phyloP scores from a whole-genome alignment of 2,888 invertebrate genomes.

The Rhagonycha fulva region DNA sequence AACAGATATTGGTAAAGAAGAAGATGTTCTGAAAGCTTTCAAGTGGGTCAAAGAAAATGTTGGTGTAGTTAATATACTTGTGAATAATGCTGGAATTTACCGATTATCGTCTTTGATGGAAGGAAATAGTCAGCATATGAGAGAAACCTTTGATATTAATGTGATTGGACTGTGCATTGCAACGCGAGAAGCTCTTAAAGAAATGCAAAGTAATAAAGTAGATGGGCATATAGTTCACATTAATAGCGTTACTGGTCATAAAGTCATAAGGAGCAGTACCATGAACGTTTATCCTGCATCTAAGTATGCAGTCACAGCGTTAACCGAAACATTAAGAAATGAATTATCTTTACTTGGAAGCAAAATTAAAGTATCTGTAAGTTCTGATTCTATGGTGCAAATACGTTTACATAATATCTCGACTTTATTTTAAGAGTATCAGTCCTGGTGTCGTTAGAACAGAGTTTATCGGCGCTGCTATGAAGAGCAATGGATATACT shows the following conservation, averaged over 20 bases:
- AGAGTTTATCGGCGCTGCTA: conserved; percentile 21
- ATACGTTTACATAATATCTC: neutral
- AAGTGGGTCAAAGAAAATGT: neutral
- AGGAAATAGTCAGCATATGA: neutral
- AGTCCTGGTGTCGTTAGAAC: conserved; percentile 41
- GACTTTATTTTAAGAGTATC: conserved; percentile 36
- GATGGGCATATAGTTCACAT: neutral
- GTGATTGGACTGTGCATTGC: neutral
- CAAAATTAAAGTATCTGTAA: neutral
- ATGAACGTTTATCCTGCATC: neutral
- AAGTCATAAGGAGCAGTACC: neutral
- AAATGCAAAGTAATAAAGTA: neutral
- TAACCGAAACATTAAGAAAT: neutral
- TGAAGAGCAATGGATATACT: neutral
- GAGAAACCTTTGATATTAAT: neutral
- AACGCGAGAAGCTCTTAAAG: neutral
- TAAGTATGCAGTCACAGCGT: neutral
- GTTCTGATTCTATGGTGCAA: neutral
- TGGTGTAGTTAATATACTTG: neutral
- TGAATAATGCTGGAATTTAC: neutral
- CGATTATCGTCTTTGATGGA: neutral
- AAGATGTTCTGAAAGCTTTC: neutral
- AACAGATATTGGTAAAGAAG: neutral
- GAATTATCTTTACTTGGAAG: neutral
- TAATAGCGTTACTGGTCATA: neutral